Conservation (phyloP, 2,113 vertebrate species). For the Coregonus clupeaformis region DNA sequence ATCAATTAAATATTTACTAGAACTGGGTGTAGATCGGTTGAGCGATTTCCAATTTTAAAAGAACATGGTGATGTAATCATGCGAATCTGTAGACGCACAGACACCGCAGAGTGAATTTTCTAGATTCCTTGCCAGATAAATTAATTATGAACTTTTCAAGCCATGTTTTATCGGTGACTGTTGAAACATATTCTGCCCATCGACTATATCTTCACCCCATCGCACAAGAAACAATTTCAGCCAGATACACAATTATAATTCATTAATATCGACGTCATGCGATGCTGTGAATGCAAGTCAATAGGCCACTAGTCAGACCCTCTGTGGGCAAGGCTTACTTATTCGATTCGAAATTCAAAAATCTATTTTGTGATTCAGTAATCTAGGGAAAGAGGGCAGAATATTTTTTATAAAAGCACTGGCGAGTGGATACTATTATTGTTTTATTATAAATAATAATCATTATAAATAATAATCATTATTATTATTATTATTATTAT, state of each 20-base stretch:
- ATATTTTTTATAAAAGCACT: too few species aligned
- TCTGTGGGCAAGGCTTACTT: neutral
- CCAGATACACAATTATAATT: neutral
- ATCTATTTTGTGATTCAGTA: too few species aligned
- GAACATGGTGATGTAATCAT: slow-evolving; percentile 49
- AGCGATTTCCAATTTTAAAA: slow-evolving; percentile 60
- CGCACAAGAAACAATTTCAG: neutral
- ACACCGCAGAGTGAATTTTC: slow-evolving; percentile 25
- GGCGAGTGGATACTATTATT: too few species aligned
- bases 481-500: too few species aligned
- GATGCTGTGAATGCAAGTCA: neutral
- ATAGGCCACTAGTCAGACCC: neutral
- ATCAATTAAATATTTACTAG: slow-evolving; percentile 47
- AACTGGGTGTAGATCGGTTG: slow-evolving; percentile 39
- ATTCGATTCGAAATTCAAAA: too few species aligned
- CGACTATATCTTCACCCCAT: neutral
- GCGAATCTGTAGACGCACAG: slow-evolving; percentile 36
- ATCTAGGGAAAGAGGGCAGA: too few species aligned
- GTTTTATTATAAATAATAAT: too few species aligned
- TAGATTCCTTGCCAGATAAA: slow-evolving; percentile 23
- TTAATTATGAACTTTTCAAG: slow-evolving; percentile 28
- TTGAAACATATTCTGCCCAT: neutral
- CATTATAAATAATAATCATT: too few species aligned
- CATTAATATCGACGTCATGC: neutral
- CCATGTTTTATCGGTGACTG: neutral